These are phyloP conservation scores for Neotoma lepida DNA, from an alignment of 2,113 vertebrate species.

Conservation along the genomic window DNA sequence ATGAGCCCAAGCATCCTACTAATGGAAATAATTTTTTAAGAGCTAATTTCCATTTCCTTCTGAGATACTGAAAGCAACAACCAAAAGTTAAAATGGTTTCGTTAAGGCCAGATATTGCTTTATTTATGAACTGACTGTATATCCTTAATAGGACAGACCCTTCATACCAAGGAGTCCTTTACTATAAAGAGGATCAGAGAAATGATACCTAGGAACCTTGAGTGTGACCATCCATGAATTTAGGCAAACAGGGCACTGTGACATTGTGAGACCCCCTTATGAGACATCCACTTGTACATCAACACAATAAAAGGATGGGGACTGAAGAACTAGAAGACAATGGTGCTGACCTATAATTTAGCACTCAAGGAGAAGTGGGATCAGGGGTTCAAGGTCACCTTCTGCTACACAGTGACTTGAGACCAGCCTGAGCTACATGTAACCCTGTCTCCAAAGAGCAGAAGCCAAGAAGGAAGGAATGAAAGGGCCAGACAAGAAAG, in stretches of 20 bases:
- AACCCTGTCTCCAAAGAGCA: neutral
- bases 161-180: neutral
- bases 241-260: neutral
- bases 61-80: neutral
- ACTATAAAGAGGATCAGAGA: neutral
- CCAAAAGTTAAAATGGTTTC: neutral
- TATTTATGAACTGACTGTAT: neutral
- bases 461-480: neutral
- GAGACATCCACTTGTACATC: neutral
- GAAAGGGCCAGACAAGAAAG: neutral
- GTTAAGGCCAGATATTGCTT: neutral
- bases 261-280: neutral
- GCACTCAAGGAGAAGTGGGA: neutral
- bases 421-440: neutral
- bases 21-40: neutral
- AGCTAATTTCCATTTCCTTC: conserved; percentile 17
- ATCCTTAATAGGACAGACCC: neutral
- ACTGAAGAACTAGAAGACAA: neutral
- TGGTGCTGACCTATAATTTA: neutral
- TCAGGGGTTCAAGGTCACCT: neutral
- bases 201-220: neutral
- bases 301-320: neutral
- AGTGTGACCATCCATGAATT: neutral
- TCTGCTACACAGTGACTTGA: neutral
- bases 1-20: neutral